Conservation (phyloP, 2,888 invertebrate species). For the Ischnus inquisitorius region DNA sequence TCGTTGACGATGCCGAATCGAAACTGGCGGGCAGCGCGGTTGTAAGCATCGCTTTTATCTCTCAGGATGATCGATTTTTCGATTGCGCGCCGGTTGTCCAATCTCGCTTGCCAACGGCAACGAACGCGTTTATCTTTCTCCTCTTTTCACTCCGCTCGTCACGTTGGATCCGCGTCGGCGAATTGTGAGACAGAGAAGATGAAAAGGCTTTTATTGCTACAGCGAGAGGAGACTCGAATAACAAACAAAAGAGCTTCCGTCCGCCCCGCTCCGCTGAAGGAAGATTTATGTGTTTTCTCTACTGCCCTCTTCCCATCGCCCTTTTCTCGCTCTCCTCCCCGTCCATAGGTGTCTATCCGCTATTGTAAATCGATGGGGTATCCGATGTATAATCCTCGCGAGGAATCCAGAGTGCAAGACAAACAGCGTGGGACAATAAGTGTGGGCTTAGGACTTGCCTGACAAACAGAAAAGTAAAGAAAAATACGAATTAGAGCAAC, state of each 20-base stretch:
- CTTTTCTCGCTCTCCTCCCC: neutral
- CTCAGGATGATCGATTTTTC: constrained; percentile 64
- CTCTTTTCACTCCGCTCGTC: constrained; percentile 24
- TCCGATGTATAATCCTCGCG: constrained; percentile 20
- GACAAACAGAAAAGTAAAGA: neutral
- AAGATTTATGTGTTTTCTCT: constrained; percentile 56
- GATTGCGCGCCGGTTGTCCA: constrained; percentile 60
- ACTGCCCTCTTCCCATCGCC: neutral
- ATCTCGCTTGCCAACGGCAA: constrained; percentile 42
- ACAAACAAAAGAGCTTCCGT: constrained; percentile 56
- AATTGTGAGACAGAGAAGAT: constrained; percentile 67
- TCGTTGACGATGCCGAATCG: constrained; percentile 7
- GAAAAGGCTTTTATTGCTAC: constrained; percentile 67
- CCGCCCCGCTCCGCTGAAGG: constrained; percentile 10
- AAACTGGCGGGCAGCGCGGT: constrained; percentile 37
- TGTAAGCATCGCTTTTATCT: constrained; percentile 57
- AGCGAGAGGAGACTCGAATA: constrained; percentile 62
- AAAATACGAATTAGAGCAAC: neutral
- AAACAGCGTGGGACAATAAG: constrained; percentile 39
- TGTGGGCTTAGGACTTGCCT: constrained; percentile 12
- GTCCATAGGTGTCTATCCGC: neutral
- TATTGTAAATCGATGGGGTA: neutral
- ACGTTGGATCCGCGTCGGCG: constrained; percentile 64
- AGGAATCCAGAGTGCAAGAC: constrained; percentile 34
- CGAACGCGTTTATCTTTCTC: constrained; percentile 30